Evolutionary conservation across 2,113 vertebrate species (phyloP).

Genomic region (Gobio gobio): DNA sequence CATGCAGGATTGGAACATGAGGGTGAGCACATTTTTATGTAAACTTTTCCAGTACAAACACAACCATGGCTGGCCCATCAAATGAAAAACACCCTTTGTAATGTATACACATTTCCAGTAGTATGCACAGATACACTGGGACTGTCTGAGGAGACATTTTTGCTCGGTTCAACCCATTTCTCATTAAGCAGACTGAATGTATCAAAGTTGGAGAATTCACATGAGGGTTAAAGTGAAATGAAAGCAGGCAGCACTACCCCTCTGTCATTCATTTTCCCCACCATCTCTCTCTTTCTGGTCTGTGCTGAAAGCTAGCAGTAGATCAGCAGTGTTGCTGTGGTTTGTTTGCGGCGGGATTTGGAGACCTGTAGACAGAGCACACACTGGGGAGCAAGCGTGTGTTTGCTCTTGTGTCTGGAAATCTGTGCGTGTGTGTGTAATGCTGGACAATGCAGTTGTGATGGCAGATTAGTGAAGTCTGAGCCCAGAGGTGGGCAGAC

Average conservation of each 20-base stretch:
- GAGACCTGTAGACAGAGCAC: slow-evolving; percentile 61
- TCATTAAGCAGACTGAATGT: slow-evolving; percentile 37
- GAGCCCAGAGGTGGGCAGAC: slow-evolving; percentile 38
- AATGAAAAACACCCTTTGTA: background rate
- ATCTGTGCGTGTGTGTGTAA: slow-evolving; percentile 30
- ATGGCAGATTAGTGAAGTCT: slow-evolving; percentile 57
- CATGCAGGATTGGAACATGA: too few species aligned
- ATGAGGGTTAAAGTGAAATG: slow-evolving; percentile 29
- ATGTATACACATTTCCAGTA: background rate
- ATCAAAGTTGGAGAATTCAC: slow-evolving; percentile 18
- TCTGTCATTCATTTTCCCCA: slow-evolving; percentile 18
- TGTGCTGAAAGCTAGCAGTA: slow-evolving; percentile 49
- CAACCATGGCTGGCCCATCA: too few species aligned
- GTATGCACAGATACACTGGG: background rate
- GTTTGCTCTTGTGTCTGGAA: slow-evolving; percentile 59
- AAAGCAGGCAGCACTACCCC: slow-evolving; percentile 23
- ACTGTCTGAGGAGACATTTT: slow-evolving; percentile 6
- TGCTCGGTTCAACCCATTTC: slow-evolving; percentile 1
- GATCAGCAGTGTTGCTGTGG: slow-evolving; percentile 54
- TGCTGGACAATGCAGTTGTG: slow-evolving; percentile 46
- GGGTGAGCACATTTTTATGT: too few species aligned
- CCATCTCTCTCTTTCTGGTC: slow-evolving; percentile 15
- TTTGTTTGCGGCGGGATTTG: slow-evolving; percentile 57
- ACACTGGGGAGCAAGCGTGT: slow-evolving; percentile 50
- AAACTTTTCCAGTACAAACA: too few species aligned